phyloP scores from a whole-genome alignment of 37 sponge, comb jelly and placozoan species.

The Mnemiopsis leidyi region DNA sequence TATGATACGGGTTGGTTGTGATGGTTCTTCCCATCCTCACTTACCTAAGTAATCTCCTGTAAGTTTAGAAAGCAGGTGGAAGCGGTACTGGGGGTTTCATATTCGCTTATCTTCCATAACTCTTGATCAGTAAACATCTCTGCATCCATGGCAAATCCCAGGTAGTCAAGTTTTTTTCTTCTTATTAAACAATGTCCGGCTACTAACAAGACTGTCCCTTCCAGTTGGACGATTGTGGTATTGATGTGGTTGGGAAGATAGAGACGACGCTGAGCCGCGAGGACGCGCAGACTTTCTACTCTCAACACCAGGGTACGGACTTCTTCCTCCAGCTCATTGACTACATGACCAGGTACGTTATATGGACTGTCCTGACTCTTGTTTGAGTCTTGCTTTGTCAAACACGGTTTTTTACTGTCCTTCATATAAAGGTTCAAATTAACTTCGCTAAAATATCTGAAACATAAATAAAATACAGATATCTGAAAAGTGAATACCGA shows the following conservation, averaged over 20 bases:
- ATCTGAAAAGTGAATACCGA: neutral
- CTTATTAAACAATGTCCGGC: no score
- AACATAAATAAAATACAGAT: no score
- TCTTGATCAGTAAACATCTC: neutral
- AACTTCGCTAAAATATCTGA: no score
- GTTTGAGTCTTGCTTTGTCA: no score
- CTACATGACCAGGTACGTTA: conserved; percentile 64
- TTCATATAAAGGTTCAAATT: no score
- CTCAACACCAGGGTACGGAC: conserved; percentile 79
- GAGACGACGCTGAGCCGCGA: conserved; percentile 83
- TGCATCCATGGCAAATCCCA: neutral
- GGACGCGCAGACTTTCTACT: conserved; percentile 87
- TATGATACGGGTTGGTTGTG: neutral
- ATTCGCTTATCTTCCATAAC: neutral
- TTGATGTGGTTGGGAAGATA: conserved; percentile 71
- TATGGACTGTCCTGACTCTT: no score
- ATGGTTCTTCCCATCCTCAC: neutral
- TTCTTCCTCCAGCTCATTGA: conserved; percentile 64
- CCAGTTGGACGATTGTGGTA: conserved; percentile 64
- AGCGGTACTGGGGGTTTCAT: neutral
- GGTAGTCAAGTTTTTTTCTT: neutral
- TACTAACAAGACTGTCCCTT: no score
- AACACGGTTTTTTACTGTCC: no score
- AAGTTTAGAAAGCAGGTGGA: neutral
- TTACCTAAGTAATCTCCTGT: neutral